Evolutionary conservation across 2,797 vertebrate species (phyloP), one percentile per base, ranked within the genome.

Genomic region (Macropodus opercularis): DNA sequence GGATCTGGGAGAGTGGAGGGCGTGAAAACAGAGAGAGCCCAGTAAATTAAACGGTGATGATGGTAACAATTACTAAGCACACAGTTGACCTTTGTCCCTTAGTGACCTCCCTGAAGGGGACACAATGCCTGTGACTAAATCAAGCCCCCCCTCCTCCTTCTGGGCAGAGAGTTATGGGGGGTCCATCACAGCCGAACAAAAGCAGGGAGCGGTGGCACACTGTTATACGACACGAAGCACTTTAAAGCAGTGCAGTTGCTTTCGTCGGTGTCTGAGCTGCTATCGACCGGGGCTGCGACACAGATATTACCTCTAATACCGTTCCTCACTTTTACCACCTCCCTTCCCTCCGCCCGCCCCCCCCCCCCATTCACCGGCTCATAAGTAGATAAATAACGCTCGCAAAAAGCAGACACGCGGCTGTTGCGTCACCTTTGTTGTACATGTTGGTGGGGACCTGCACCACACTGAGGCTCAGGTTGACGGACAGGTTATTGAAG

Each of bases 401-500:
- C 32, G 11, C 34, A 36, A 23, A 24, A 46, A 36, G 22, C 32
- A 8, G 46, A 31, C 15, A n/a, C 23, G 7, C 12, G 34, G 38
- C 59, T 23, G 53, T 12, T 22, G 42, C 18, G 60, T 72, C 69
- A 92, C 88, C 90, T 91, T 92, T 93, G 79, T 98, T 99, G 90
- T 98, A 99, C 94, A 98, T 98, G 85, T 98, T 99, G 39, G 96
- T 99, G 79, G 97, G 97, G 50, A 99, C 96, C 89, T 99, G 97
- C 72, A 99, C 97, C 3, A 96, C 96, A 17, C 97, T 99, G 86
- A 98, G 91, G 54, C 96, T 99, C 82, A 97, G 88, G 85, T 99
- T 99, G 75, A 99, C 97, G 0, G 96, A 94, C 73, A 99, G 88
- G 75, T 98, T 97, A 85, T 95, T 97, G 89, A 98, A 99, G 87